Evolutionary conservation across 92 coral and sea anemone genomes (phyloP).

Genomic region (Zoanthus sociatus): DNA sequence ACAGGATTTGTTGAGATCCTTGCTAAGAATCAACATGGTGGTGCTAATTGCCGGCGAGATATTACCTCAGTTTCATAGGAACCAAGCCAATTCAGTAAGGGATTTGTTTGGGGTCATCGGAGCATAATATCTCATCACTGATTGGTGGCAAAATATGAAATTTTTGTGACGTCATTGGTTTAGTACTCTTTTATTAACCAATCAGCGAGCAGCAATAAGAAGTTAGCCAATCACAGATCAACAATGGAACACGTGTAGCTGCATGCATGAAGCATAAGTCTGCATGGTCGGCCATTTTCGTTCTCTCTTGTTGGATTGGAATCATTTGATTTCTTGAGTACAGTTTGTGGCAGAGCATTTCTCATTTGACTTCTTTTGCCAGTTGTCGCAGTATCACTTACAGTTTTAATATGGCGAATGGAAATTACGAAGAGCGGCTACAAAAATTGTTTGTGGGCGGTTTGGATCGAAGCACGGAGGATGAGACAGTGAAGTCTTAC

Average conservation of each 20-base stretch:
- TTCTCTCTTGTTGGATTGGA: not conserved
- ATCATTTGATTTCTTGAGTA: not conserved
- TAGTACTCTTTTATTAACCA: not conserved
- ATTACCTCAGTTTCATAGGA: too few relatives aligned
- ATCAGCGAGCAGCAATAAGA: not conserved
- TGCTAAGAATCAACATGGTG: too few relatives aligned
- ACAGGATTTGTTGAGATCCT: too few relatives aligned
- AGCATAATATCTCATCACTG: too few relatives aligned
- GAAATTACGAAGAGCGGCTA: slow-evolving; percentile 61
- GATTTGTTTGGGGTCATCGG: too few relatives aligned
- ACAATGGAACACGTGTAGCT: slow-evolving; percentile 36
- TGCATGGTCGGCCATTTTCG: slow-evolving; percentile 4
- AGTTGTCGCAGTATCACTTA: not conserved
- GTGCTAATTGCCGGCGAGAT: too few relatives aligned
- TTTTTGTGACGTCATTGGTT: too few relatives aligned
- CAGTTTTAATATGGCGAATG: slow-evolving; percentile 24
- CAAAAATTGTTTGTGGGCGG: slow-evolving; percentile 96
- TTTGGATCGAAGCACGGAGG: slow-evolving; percentile 76
- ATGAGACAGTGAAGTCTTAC: slow-evolving; percentile 81
- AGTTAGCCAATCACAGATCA: slow-evolving; percentile 9
- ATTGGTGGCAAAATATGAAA: too few relatives aligned
- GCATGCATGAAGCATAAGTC: slow-evolving; percentile 12
- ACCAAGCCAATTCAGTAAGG: too few relatives aligned
- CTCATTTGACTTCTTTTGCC: not conserved
- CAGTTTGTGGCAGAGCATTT: not conserved